Evolutionary conservation across 2,888 invertebrate species (phyloP), one percentile per base, ranked within the genome.

Genomic region (Napeogenes inachia): DNA sequence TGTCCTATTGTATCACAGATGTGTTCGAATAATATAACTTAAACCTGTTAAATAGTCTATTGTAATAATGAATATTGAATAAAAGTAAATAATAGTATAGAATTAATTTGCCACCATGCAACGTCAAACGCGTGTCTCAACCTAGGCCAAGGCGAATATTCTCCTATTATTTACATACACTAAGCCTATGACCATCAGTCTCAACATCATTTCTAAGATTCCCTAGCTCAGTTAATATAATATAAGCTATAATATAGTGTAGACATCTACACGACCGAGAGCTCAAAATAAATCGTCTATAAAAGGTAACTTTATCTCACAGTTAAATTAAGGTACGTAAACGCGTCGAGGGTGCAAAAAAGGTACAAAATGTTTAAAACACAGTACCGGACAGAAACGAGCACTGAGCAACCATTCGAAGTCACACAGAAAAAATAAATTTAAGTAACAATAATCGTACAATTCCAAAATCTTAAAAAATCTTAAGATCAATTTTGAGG

Each of bases 401-500:
- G 77, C 79, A 81, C 82, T 82, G 87, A 87, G 87, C 86, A 82
- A 87, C 83, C 84, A 80, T 83, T 81, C 83, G 73, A 74, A 85
- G 85, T 85, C 85, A 85, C 87, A 84, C 83, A 77, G 80, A 50
- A 80, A 83, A 75, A 71, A 79, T 81, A 83, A 83, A 84, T 84
- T 89, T 89, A 89, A 89, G 89, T 89, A 88, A 89, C 89, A 87
- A 86, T 85, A 81, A 87, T 88, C 87, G 87, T 84, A 85, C 85
- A 82, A 83, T 81, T 85, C 80, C 72, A 85, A 76, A 85, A 82
- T 82, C 82, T 87, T 85, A 86, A 82, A 84, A 82, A 87, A 82
- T 83, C 88, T 87, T 89, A 89, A 89, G 88, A 89, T 90, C 89
- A 89, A 88, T 79, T 84, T 85, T 89, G 89, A 90, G 89, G 89